Percentiles rank a stretch among this genome's conserved stretches.
Conservation (phyloP, 2,113 vertebrate species). For the Alosa alosa region DNA sequence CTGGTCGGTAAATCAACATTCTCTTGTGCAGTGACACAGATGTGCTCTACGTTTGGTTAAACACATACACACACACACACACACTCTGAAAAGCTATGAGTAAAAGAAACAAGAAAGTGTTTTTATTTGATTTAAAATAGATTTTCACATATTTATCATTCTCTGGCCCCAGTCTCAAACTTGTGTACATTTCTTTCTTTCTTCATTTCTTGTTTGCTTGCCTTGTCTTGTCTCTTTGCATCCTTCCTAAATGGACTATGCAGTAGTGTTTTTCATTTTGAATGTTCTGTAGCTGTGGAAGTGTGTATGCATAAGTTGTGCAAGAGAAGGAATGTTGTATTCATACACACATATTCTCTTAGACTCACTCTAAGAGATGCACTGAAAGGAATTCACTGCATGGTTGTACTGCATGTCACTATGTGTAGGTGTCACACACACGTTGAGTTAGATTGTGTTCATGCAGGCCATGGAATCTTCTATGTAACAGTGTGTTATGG, state of each 20-base stretch:
- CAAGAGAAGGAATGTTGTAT: background rate
- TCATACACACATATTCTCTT: background rate
- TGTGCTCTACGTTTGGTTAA: constrained; percentile 34
- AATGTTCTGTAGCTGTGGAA: background rate
- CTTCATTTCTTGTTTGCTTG: background rate
- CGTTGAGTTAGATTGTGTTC: background rate
- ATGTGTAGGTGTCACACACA: background rate
- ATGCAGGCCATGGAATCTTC: no score
- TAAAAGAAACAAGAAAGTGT: background rate
- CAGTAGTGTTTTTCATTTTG: no score
- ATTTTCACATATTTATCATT: background rate
- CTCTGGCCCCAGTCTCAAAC: background rate
- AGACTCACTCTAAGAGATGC: background rate
- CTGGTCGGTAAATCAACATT: constrained; percentile 69
- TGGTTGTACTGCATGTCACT: background rate
- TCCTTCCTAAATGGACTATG: no score
- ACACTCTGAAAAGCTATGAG: background rate
- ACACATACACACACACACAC: background rate
- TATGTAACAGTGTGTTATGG: no score
- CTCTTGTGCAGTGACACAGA: constrained; percentile 60
- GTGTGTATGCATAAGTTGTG: background rate
- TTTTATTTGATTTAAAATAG: background rate
- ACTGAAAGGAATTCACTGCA: background rate
- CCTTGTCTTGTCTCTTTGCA: background rate
- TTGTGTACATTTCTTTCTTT: background rate